Evolutionary conservation across 1,140 invertebrate genomes (phyloP), one percentile per base, ranked within the genome.

Genomic region (Lucilia cuprina): DNA sequence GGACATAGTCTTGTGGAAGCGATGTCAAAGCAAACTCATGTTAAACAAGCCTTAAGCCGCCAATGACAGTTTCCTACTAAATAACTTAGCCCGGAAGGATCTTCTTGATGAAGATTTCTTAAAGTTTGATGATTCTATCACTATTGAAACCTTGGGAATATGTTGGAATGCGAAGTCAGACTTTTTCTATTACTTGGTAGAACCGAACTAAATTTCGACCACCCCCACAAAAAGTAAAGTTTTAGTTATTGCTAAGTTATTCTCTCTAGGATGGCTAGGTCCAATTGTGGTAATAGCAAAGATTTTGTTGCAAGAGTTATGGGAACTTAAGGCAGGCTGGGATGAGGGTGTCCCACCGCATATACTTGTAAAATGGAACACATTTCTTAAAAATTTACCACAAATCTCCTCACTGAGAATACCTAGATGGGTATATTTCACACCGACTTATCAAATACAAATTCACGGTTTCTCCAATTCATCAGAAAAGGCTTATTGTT

Each of bases 111-210:
- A 75, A 75, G 74, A 75, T 30, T 75, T 75, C 30, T 75, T 75
- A 30, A 75, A 75, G 30, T 75, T 75, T 75, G 74, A 75, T 30
- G 74, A 75, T 14, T 30, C 74, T 14, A 75, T 21, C 30, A 75
- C 74, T 3, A 75, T 30, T 75, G 34, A 75, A 75, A 75, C 74
- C 21, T 30, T 75, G 30, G 74, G 74, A 25, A 75, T 75, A 13
- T 25, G 74, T 25, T 75, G 74, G 74, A 75, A 75, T 75, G 74
- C 74, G 74, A 75, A 30, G 74, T 25, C 21, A 13, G 74, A 75
- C 25, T 30, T 34, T 75, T 75, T 75, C 74, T 75, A 75, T 30
- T 30, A 75, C 3, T 12, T 70, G 2, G n/a, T 21, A 21, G 74
- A 75, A 30, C 21, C 30, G 13, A 75, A 75, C 12, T 8, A 30